A percentile compares a stretch with the other conserved stretches of the same genome.
These are phyloP conservation scores for Zaprionus tsacasi DNA, from an alignment of 1,140 invertebrate genomes.

Conservation along the genomic window DNA sequence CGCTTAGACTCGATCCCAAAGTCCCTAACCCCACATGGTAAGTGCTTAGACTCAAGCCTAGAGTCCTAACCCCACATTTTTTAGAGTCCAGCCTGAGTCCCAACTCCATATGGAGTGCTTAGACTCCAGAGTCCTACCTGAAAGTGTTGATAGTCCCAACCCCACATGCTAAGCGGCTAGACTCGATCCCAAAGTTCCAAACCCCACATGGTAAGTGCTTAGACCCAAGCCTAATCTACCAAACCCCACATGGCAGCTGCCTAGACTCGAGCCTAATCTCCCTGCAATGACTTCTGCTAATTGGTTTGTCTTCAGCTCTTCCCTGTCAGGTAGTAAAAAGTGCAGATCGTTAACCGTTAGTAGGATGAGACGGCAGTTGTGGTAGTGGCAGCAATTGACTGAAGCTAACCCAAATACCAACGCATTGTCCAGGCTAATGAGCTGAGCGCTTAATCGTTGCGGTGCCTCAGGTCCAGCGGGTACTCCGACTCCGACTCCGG, in stretches of 20 bases:
- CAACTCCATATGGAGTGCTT: no score
- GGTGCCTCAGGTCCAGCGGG: conserved; percentile 1
- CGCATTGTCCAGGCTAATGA: conserved; percentile 51
- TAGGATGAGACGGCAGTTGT: neutral
- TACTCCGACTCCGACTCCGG: neutral
- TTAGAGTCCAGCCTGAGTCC: no score
- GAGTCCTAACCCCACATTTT: no score
- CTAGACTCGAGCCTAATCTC: neutral
- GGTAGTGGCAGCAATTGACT: neutral
- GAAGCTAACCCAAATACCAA: conserved; percentile 50
- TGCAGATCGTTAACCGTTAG: conserved; percentile 46
- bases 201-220: no score
- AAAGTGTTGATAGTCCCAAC: no score
- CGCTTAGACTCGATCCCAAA: neutral
- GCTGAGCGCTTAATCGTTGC: conserved; percentile 45
- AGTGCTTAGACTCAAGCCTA: no score
- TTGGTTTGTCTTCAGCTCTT: conserved; percentile 25
- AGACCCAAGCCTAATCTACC: neutral
- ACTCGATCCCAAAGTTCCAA: no score
- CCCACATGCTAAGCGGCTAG: neutral
- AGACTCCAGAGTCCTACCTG: no score
- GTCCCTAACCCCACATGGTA: no score
- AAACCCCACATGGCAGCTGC: neutral
- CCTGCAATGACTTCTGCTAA: conserved; percentile 17
- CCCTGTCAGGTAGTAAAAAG: conserved; percentile 12